Base-by-base conservation (phyloP, 1,140 invertebrate species). In the Lethocerus indicus region DNA sequence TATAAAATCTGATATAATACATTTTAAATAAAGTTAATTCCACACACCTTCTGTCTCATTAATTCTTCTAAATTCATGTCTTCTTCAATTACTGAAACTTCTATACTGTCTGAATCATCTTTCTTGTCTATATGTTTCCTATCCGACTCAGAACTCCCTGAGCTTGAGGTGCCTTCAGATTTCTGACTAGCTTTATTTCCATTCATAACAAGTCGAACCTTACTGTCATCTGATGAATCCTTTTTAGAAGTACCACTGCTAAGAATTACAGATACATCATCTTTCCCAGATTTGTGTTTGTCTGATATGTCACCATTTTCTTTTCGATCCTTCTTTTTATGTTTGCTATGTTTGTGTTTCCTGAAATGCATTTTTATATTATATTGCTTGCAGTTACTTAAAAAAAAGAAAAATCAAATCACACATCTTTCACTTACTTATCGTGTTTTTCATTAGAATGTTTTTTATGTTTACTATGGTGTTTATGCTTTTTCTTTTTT, bases 41-140 rank as follows among this genome's bases (percentile, higher is more conserved):
- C 26, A 32, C 6, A 24, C 61, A 83, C 83, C 66, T 89, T 89
- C 63, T 88, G 84, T 58, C 79, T 79, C 83, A 88, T 88, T 50
- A 90, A 65, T 54, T 89, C 86, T 61, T 89, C 86, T 6, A 89
- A 64, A 64, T 89, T 86, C 51, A 88, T 77, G 57, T 89, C 86
- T 60, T 87, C 83, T 62, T 87, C 83, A 47, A 85, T 78, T 24
- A 84, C 74, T 5, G 73, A 72, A 47, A 84, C 72, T 58, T 83
- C 79, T 25, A 83, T 70, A 50, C 70, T 71, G 53, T 76, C 82
- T 53, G 79, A 83, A 54, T 79, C 79, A 55, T 76, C 74, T 60
- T 85, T 82, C 37, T 57, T 53, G 47, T 77, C 71, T 57, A 79
- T 60, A 53, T 73, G 74, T 51, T 73, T 72, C 49, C 72, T 71